Conservation (phyloP, 1,140 invertebrate genomes). For the Brachionus rotundiformis region DNA sequence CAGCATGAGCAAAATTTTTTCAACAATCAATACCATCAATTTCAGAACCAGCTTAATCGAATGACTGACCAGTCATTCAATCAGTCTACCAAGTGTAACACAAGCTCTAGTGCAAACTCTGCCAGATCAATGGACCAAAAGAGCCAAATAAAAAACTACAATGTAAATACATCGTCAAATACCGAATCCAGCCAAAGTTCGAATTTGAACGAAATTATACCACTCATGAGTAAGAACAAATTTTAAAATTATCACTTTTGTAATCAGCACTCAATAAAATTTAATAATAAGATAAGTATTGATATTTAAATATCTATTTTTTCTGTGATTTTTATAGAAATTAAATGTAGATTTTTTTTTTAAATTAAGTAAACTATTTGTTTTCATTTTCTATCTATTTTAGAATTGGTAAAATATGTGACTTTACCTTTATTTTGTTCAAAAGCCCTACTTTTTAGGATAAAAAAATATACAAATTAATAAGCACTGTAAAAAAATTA, state of each 20-base stretch:
- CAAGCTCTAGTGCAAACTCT: neutral
- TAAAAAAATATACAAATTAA: too few relatives aligned
- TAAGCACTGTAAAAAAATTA: too few relatives aligned
- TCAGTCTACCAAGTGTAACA: neutral
- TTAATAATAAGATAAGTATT: neutral
- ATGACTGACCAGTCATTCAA: neutral
- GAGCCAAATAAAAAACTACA: neutral
- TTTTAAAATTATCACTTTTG: neutral
- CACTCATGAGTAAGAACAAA: conserved; percentile 15
- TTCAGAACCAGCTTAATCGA: conserved; percentile 14
- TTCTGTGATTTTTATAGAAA: neutral
- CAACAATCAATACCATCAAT: conserved; percentile 24
- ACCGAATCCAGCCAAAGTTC: neutral
- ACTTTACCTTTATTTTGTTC: too few relatives aligned
- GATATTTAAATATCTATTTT: neutral
- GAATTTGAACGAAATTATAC: conserved; percentile 9
- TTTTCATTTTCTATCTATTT: too few relatives aligned
- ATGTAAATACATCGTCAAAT: conserved; percentile 21
- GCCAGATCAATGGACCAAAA: neutral
- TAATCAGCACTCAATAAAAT: neutral
- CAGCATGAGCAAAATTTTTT: conserved; percentile 10
- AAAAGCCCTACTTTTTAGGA: too few relatives aligned
- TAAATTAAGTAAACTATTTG: too few relatives aligned
- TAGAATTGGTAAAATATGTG: too few relatives aligned
- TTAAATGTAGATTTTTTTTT: too few relatives aligned